These are phyloP conservation scores for Protobothrops mucrosquamatus DNA, from an alignment of 2,113 vertebrate genomes.

Conservation along the genomic window DNA sequence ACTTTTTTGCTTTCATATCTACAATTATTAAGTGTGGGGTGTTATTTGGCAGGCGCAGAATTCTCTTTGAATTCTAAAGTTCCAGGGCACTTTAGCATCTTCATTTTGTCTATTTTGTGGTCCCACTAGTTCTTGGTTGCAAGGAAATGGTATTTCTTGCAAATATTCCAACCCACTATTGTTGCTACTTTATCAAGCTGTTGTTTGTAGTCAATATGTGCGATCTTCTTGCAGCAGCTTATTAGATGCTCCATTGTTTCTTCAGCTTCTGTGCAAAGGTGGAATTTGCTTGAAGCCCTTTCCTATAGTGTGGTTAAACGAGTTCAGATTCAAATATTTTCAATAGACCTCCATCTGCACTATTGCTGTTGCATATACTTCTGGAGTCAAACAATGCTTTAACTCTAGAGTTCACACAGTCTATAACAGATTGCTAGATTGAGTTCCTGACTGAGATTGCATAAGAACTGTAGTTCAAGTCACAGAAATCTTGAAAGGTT, in stretches of 20 bases:
- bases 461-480: not conserved
- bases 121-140: not conserved
- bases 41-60: not conserved
- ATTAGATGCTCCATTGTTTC: not conserved
- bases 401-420: not conserved
- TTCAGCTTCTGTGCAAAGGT: not conserved
- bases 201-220: not conserved
- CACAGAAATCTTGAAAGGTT: not conserved
- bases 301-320: not conserved
- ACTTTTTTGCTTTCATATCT: not conserved
- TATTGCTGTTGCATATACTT: not conserved
- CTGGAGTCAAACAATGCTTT: not conserved
- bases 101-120: not conserved
- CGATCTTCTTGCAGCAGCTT: not conserved
- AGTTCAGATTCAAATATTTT: not conserved
- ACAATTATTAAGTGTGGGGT: not conserved
- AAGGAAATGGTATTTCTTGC: not conserved
- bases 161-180: not conserved
- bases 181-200: not conserved
- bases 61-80: not conserved
- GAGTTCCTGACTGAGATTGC: not conserved
- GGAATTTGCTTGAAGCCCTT: not conserved
- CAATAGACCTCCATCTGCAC: not conserved
- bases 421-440: not conserved
- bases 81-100: not conserved